Evolutionary conservation across 2,888 invertebrate genomes (phyloP), one percentile per base, ranked within the genome.

Genomic region (Thecophora atra): DNA sequence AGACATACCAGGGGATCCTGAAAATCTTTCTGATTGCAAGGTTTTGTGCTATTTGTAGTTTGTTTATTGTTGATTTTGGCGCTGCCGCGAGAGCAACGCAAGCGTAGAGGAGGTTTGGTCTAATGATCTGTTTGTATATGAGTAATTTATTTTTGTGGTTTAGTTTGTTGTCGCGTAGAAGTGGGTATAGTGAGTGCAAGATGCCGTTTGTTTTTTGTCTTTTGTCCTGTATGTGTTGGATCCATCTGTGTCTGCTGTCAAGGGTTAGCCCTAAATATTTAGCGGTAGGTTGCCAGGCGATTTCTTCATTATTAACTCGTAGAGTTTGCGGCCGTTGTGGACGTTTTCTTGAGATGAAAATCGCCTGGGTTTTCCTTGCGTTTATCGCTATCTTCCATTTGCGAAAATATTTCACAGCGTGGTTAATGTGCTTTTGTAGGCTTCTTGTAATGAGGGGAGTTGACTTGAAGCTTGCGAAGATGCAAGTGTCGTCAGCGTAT

Each of bases 251-350:
- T n/a, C n/a, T n/a, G n/a, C n/a, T n/a, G 30, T 62, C 62, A 15
- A 70, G 28, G 26, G 70, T 70, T n/a, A 70, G 28, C 24, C 62
- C 62, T 28, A 62, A 17, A n/a, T 70, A 70, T 42, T 24, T 70
- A 26, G 62, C 70, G 44, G 52, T 70, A 26, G 28, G 62, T 62
- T 70, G 47, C 51, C 71, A 47, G 15, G 13, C 11, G 30, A 52
- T 52, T 54, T 15, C n/a, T 54, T 54, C 54, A n/a, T n/a, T n/a
- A 6, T 54, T 19, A 15, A 54, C 21, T 8, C 7, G 19, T 54
- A 54, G 3, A 15, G 64, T 26, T 54, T 8, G 54, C 17, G 24
- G 30, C 19, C 13, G 42, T 44, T 65, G 37, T 5, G 19, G 42
- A 1, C 15, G 44, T 44, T 65, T 65, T 17, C 17, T 37, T 7